Evolutionary conservation across 1,140 invertebrate species (phyloP).

Genomic region (Antheraea mylitta): DNA sequence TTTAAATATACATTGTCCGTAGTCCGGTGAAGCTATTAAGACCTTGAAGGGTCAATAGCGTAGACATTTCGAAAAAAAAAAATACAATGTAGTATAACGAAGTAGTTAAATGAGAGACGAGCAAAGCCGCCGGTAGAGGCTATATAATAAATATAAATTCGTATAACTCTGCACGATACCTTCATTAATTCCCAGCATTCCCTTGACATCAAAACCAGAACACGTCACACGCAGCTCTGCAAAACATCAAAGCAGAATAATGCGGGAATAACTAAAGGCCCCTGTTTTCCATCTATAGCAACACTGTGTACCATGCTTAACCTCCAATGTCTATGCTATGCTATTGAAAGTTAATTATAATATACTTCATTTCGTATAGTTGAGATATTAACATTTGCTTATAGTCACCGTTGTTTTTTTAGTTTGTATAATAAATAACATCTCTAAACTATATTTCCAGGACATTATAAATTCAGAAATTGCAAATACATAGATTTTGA

Average conservation of each 20-base stretch:
- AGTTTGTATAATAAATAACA: too few relatives aligned
- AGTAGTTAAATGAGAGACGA: not conserved
- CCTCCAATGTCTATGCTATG: not conserved
- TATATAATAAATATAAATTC: not conserved
- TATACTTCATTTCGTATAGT: not conserved
- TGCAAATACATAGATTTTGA: too few relatives aligned
- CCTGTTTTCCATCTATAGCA: not conserved
- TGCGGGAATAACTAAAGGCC: slow-evolving; percentile 3
- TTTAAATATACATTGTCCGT: too few relatives aligned
- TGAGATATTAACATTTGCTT: too few relatives aligned
- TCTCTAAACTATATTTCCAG: too few relatives aligned
- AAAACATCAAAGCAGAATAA: slow-evolving; percentile 1
- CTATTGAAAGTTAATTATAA: not conserved
- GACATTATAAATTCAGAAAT: too few relatives aligned
- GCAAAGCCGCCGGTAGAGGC: not conserved
- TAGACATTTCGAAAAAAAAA: too few relatives aligned
- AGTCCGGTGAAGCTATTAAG: too few relatives aligned
- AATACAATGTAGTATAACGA: too few relatives aligned
- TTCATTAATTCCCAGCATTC: slow-evolving; percentile 2
- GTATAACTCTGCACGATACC: not conserved
- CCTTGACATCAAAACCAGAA: slow-evolving; percentile 2
- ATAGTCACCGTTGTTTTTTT: too few relatives aligned
- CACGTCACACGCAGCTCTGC: not conserved
- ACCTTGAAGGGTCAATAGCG: too few relatives aligned
- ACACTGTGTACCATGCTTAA: not conserved